Evolutionary conservation across 2,797 vertebrate genomes (phyloP), one percentile per base, ranked within the genome.

Genomic region (Cossypha heuglini): DNA sequence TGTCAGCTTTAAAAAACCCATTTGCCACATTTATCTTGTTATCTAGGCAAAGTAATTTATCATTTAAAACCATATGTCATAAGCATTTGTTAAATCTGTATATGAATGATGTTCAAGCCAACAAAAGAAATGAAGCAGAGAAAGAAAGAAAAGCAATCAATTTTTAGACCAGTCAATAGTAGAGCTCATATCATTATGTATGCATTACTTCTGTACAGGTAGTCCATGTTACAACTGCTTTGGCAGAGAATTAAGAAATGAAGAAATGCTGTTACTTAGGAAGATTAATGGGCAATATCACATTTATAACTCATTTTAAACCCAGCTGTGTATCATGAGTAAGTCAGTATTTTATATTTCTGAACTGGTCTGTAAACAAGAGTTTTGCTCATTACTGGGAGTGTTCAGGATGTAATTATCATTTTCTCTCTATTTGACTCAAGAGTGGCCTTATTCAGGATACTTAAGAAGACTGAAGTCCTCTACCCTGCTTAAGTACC

Each of bases 61-160:
- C 29, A 45, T 75, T 92, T 81, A 61, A 80, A 94, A 54, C 14
- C 38, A 77, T 59, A 86, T 75, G 31, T 54, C 76, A 63, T 72
- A 63, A 90, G 35, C 7, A 8, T 62, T 72, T 63, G 31, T 78
- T 92, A 84, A 73, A 68, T 67, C 55, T 33, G 13, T 69, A 16
- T 88, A 80, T 85, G 54, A 86, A 45, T 78, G 55, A 91, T 69
- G 17, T 13, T 85, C 20, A 75, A 62, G 48, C 38, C 74, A 83
- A 54, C 35, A 69, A 74, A 85, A 55, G 45, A 95, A 93, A 94
- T 55, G 20, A 93, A 89, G 35, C 64, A 89, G 31, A 86, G 40
- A 52, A 88, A 68, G 40, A 90, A 76, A 40, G 55, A 87, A 86
- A 48, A 74, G 20, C 52, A 74, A 42, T 80, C 18, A 49, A 54